These are phyloP conservation scores for Strigamia maritima DNA, from an alignment of 2,888 invertebrate species.

Conservation along the genomic window DNA sequence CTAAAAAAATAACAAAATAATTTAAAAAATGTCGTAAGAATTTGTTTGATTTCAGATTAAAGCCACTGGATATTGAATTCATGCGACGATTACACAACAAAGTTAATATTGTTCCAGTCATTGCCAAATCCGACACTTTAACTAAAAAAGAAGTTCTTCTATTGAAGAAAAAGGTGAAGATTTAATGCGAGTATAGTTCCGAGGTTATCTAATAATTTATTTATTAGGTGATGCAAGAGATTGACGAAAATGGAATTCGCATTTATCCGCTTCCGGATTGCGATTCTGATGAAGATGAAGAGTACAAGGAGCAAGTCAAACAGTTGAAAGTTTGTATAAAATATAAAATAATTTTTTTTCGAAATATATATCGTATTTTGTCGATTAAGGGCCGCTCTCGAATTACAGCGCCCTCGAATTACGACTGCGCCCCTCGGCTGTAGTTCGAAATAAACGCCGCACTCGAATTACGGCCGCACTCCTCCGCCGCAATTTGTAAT, in stretches of 20 bases:
- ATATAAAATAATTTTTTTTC: not conserved
- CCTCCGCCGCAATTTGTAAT: too few species aligned
- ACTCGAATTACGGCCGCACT: too few species aligned
- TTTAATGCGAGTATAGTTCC: not conserved
- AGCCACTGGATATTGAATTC: conserved; percentile 89
- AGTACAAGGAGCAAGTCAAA: conserved; percentile 89
- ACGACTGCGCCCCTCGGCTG: too few species aligned
- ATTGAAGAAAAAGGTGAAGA: conserved; percentile 72
- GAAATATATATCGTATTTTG: too few species aligned
- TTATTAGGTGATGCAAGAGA: conserved; percentile 77
- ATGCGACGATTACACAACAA: conserved; percentile 96
- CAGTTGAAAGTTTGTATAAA: conserved; percentile 63
- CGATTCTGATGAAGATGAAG: conserved; percentile 90
- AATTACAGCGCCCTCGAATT: too few species aligned
- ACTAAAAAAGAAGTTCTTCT: conserved; percentile 86
- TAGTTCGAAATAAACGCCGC: too few species aligned
- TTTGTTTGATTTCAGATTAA: conserved; percentile 69
- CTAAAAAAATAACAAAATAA: too few species aligned
- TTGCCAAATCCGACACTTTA: conserved; percentile 92
- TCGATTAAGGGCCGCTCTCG: too few species aligned
- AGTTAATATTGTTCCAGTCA: conserved; percentile 95
- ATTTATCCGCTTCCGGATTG: conserved; percentile 95
- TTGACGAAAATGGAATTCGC: conserved; percentile 83
- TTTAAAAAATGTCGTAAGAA: not conserved
- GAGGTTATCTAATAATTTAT: not conserved